These are phyloP conservation scores for Scaptomyza reducta DNA, from an alignment of 2,888 invertebrate genomes.

Conservation along the genomic window DNA sequence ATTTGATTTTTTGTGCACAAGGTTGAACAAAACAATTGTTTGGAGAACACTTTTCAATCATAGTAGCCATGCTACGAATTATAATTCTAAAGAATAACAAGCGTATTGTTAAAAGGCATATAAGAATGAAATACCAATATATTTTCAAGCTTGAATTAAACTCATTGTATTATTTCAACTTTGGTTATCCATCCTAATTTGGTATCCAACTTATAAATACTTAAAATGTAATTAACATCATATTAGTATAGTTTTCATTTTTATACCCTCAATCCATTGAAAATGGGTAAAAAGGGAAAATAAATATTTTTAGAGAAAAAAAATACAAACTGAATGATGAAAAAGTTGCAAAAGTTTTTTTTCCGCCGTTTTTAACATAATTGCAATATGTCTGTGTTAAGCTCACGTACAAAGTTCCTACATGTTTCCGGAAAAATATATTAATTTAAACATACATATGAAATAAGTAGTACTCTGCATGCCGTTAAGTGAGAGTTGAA, in stretches of 20 bases:
- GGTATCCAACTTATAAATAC: neutral
- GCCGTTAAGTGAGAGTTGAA: neutral
- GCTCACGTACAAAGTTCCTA: neutral
- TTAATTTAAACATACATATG: slow-evolving; percentile 17
- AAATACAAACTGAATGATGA: neutral
- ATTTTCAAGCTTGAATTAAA: neutral
- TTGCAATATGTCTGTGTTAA: slow-evolving; percentile 8
- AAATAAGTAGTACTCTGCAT: neutral
- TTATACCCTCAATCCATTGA: too few relatives aligned
- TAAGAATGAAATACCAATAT: neutral
- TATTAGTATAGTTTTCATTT: neutral
- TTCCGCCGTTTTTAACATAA: slow-evolving; percentile 1
- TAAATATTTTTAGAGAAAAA: neutral
- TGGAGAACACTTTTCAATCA: too few relatives aligned
- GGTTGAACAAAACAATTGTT: too few relatives aligned
- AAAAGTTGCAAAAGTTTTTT: neutral
- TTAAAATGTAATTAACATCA: neutral
- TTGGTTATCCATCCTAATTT: neutral
- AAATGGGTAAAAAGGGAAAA: too few relatives aligned
- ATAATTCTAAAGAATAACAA: too few relatives aligned
- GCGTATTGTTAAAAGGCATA: too few relatives aligned
- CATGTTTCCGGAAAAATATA: neutral
- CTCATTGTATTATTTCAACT: too few relatives aligned
- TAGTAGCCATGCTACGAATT: too few relatives aligned
- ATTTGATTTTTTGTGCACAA: neutral